Evolutionary conservation across 1,140 invertebrate species (phyloP).

Genomic region (Parasteatoda tepidariorum): DNA sequence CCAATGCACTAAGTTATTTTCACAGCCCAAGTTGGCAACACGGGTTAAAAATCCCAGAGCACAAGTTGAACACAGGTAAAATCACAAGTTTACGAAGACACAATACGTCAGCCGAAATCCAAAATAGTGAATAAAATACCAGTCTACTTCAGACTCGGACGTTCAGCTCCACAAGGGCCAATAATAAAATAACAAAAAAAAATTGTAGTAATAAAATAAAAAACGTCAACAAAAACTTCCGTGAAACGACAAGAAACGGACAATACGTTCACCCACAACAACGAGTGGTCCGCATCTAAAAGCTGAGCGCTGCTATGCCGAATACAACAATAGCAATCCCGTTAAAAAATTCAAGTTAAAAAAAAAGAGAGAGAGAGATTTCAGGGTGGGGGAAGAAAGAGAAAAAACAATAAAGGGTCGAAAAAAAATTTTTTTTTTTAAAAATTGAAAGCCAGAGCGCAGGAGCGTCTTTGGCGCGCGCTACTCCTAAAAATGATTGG

Average conservation of each 20-base stretch:
- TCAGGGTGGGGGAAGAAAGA: neutral
- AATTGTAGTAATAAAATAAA: constrained; percentile 6
- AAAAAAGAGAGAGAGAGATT: neutral
- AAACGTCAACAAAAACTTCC: neutral
- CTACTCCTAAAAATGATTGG: constrained; percentile 46
- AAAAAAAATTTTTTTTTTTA: neutral
- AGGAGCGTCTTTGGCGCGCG: constrained; percentile 36
- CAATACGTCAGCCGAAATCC: neutral
- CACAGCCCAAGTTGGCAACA: too few relatives aligned
- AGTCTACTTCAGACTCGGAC: neutral
- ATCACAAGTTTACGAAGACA: neutral
- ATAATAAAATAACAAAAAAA: constrained; percentile 8
- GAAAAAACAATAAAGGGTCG: neutral
- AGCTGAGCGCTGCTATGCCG: neutral
- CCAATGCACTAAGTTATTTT: too few relatives aligned
- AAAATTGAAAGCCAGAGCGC: constrained; percentile 40
- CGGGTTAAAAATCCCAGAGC: neutral
- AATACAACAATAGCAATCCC: constrained; percentile 16
- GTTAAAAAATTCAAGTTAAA: constrained; percentile 38
- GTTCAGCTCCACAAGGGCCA: neutral
- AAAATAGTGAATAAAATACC: neutral
- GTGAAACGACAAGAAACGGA: neutral
- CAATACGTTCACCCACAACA: constrained; percentile 4
- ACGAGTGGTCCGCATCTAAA: constrained; percentile 16
- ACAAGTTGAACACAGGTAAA: neutral